Evolutionary conservation across 2,888 invertebrate species (phyloP), one percentile per base, ranked within the genome.

Genomic region (Platycheirus rosarum): DNA sequence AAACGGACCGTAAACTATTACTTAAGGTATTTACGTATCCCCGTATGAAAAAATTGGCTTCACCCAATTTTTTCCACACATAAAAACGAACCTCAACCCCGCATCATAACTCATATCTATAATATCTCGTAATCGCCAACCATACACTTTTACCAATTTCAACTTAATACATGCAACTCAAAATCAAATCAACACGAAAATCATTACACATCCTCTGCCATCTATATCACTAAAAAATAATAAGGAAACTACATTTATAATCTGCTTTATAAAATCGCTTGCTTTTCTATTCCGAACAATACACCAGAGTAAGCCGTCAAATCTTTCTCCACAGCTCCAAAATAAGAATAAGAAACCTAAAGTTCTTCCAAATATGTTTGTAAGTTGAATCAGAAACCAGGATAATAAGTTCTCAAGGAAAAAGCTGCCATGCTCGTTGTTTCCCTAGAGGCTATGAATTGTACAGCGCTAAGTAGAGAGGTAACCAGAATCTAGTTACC

Each of bases 401-500:
- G 65, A 70, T 76, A 76, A 76, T 76, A 80, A 80, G 80, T 66
- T 80, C 32, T 53, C 70, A 66, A 75, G 60, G 13, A 70, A 46
- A 60, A 70, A 37, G 44, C 60, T 44, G 8, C 60, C 44, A 29
- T 60, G 60, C 60, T 60, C 70, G 23, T 48, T 51, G 69, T 80
- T 66, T 80, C 65, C 76, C 80, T 60, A n/a, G 32, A 32, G 65
- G 80, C 80, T 32, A 65, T 60, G 46, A 37, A 76, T 65, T 80
- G 70, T 60, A 68, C 69, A 75, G 51, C 70, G 37, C 65, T 75
- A 80, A 80, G 80, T 51, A 76, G 65, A 66, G 32, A 66, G 23
- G 60, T 80, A 75, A 70, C 70, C 51, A 80, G 57, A 70, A 53
- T 65, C 51, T 70, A 75, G 76, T 66, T 80, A 70, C 76, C 70